Evolutionary conservation across 1,140 invertebrate species (phyloP), one percentile per base, ranked within the genome.

Genomic region (Sinella curviseta): DNA sequence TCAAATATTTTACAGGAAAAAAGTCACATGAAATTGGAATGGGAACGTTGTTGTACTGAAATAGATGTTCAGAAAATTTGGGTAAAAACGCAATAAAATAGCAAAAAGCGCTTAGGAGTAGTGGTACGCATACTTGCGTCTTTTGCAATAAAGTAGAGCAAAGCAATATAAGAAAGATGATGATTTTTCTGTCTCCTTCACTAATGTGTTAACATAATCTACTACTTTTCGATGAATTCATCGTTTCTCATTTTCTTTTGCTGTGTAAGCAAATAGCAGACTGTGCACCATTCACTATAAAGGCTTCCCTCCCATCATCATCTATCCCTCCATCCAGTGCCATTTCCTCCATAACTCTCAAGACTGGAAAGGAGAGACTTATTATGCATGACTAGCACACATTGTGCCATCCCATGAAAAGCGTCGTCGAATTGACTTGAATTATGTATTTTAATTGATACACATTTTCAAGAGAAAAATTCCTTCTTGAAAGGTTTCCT

Each of bases 361-460:
- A 8, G 8, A 48, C 39, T 20, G 8, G 8, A 48, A 8, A 12
- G 8, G 39, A 48, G 24, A 65, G 65, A 30, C 65, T 33, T 30
- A 31, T 70, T 70, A 70, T 70, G 65, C 65, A 70, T 60, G 65
- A 70, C n/a, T n/a, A 26, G 12, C 26, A 70, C 8, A 70, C 65
- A 70, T 70, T 70, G 57, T 65, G 14, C 57, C 57, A 4, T 65
- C 20, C 12, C 12, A n/a, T 60, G 14, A 60, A 60, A 60, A 26
- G 12, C 57, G 57, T 12, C 57, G 57, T 65, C 24, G 57, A 70
- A 33, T 70, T 33, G 65, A 70, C 65, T 70, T 70, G 65, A 70
- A 70, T 70, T 70, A 70, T 70, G 65, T 70, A 70, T 33, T 70
- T 70, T 70, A 70, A 70, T 70, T 70, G 65, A 70, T 70, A 33